A percentile compares a stretch with the other conserved stretches of the same genome.
Evolutionary conservation across 1,140 invertebrate genomes (phyloP).

Genomic region (Atopsyche davidsoni): DNA sequence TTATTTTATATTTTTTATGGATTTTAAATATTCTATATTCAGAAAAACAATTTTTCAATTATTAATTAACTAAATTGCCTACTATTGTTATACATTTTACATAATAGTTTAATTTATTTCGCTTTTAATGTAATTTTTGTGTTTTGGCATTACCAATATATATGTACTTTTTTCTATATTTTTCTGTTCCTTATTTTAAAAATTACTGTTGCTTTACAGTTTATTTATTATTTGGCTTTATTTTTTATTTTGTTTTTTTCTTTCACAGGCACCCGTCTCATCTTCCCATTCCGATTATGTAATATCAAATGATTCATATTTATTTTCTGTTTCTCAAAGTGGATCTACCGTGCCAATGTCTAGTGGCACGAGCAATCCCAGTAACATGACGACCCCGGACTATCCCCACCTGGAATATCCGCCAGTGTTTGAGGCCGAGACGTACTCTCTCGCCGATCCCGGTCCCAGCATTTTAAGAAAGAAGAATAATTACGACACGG

Average conservation of each 20-base stretch:
- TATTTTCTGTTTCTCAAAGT: conserved; percentile 12
- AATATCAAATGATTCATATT: conserved; percentile 18
- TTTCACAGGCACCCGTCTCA: conserved; percentile 21
- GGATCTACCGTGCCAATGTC: conserved; percentile 6
- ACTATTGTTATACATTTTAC: too few relatives aligned
- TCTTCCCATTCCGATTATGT: conserved; percentile 13
- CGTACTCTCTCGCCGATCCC: conserved; percentile 63
- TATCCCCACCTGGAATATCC: conserved; percentile 77
- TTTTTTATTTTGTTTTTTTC: conserved; percentile 23
- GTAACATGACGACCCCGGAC: conserved; percentile 26
- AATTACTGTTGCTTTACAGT: too few relatives aligned
- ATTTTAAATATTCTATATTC: too few relatives aligned
- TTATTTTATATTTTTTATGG: too few relatives aligned
- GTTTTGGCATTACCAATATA: too few relatives aligned
- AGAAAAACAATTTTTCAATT: too few relatives aligned
- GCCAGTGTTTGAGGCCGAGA: conserved; percentile 74
- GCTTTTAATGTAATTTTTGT: too few relatives aligned
- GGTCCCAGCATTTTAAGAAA: conserved; percentile 23
- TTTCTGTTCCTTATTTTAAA: conserved; percentile 14
- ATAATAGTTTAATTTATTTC: too few relatives aligned
- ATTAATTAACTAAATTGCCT: too few relatives aligned
- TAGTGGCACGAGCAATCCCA: conserved; percentile 13
- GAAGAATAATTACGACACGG: conserved; percentile 12
- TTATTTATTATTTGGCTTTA: conserved; percentile 18
- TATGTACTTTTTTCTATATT: conserved; percentile 15